These are phyloP conservation scores for Branchinecta lindahli DNA, from an alignment of 1,140 invertebrate species.

Conservation along the genomic window DNA sequence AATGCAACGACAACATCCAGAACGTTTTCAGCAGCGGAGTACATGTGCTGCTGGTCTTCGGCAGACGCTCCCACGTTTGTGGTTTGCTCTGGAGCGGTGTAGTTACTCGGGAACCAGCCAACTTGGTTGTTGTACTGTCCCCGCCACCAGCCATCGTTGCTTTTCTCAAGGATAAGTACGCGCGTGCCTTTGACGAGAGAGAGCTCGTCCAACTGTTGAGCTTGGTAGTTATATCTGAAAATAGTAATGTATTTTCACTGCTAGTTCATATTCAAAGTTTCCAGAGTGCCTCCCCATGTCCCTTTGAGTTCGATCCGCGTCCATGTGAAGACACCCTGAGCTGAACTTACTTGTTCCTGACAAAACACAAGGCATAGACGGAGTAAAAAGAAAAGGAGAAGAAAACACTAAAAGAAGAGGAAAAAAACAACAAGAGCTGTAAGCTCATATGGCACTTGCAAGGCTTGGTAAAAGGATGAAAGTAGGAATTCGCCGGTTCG, in stretches of 20 bases:
- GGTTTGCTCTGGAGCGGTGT: constrained; percentile 71
- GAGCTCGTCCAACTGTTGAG: constrained; percentile 90
- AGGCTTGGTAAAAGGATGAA: too few species aligned
- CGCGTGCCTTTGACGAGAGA: constrained; percentile 76
- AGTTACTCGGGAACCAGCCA: constrained; percentile 97
- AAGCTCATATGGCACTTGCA: too few species aligned
- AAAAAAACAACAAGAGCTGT: too few species aligned
- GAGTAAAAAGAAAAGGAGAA: too few species aligned
- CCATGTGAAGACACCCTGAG: too few species aligned
- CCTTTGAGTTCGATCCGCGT: too few species aligned
- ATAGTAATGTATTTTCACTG: neutral
- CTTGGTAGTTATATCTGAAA: constrained; percentile 92
- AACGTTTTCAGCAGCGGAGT: constrained; percentile 80
- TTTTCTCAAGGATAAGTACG: constrained; percentile 92
- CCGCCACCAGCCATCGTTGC: constrained; percentile 98
- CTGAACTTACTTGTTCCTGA: too few species aligned
- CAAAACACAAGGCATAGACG: too few species aligned
- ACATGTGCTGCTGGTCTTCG: constrained; percentile 70
- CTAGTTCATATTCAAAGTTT: too few species aligned
- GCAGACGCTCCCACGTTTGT: constrained; percentile 35
- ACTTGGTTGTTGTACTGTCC: constrained; percentile 62
- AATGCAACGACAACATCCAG: constrained; percentile 85
- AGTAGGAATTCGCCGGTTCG: too few species aligned
- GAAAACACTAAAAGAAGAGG: too few species aligned
- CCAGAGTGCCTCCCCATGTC: too few species aligned